Percentiles rank a stretch among this genome's conserved stretches.
Evolutionary conservation across 2,797 vertebrate genomes (phyloP).

Genomic region (Epinephelus malabaricus): DNA sequence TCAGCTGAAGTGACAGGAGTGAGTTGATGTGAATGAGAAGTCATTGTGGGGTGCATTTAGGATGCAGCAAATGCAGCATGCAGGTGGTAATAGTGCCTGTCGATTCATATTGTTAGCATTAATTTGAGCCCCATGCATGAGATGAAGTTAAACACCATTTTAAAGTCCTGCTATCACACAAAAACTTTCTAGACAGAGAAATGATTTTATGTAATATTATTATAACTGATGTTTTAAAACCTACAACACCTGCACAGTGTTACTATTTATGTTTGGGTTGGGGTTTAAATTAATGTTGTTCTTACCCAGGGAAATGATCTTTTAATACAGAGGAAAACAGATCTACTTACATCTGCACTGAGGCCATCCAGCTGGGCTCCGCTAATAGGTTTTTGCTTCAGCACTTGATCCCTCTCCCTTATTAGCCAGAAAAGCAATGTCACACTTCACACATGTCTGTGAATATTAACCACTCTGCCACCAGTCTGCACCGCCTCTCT

Average conservation of each 20-base stretch:
- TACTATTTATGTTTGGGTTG: not conserved
- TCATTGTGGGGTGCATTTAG: conserved; percentile 10
- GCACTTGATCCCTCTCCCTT: conserved; percentile 36
- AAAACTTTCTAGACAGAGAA: not conserved
- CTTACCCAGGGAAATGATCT: not conserved
- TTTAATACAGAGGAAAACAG: conserved; percentile 9
- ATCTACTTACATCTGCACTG: conserved; percentile 12
- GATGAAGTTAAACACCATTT: not conserved
- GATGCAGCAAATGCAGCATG: conserved; percentile 1
- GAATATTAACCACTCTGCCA: conserved; percentile 42
- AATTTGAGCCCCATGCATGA: not conserved
- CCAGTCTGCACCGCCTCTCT: conserved; percentile 24
- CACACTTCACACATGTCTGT: conserved; percentile 41
- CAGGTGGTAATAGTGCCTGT: not conserved
- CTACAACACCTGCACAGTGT: not conserved
- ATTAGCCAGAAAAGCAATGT: conserved; percentile 52
- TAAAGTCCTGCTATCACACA: not conserved
- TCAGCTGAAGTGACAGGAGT: conserved; percentile 17
- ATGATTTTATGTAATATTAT: not conserved
- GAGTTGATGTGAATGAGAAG: conserved; percentile 20
- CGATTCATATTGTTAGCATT: not conserved
- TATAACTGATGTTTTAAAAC: not conserved
- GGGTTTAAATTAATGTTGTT: not conserved
- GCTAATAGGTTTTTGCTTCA: conserved; percentile 37
- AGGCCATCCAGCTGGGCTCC: not conserved